phyloP scores from a whole-genome alignment of 2,797 vertebrate species.

The Sciurus vulgaris region DNA sequence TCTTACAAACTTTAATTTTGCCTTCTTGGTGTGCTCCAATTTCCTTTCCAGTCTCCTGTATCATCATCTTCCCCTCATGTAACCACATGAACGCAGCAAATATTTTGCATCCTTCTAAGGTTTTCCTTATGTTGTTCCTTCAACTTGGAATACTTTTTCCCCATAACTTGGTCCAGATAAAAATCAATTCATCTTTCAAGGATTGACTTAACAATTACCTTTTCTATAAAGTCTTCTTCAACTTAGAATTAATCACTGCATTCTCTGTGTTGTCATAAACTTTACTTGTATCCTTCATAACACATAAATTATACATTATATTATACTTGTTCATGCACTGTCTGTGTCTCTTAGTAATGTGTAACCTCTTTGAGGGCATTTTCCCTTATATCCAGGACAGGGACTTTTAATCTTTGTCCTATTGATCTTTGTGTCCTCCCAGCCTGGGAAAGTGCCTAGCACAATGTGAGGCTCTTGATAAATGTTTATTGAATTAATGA shows the following conservation, averaged over 20 bases:
- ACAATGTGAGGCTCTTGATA: neutral
- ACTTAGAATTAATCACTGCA: neutral
- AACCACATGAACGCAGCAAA: neutral
- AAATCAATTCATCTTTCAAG: slow-evolving; percentile 20
- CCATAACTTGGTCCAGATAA: neutral
- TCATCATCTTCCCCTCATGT: neutral
- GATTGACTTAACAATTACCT: slow-evolving; percentile 1
- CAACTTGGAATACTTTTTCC: neutral
- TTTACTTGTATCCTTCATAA: neutral
- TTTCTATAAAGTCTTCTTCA: neutral
- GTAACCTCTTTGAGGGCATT: neutral
- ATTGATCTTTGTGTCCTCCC: neutral
- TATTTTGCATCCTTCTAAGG: neutral
- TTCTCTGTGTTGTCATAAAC: neutral
- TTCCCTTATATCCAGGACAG: slow-evolving; percentile 3
- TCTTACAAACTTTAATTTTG: neutral
- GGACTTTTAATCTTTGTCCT: neutral
- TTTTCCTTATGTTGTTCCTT: neutral
- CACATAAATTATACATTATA: neutral
- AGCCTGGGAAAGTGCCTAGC: neutral
- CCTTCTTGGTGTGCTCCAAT: neutral
- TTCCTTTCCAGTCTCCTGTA: neutral
- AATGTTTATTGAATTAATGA: slow-evolving; percentile 27
- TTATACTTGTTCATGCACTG: neutral
- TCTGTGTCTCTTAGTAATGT: neutral